Conservation (phyloP, 2,888 invertebrate genomes). For the Zaprionus bogoriensis region DNA sequence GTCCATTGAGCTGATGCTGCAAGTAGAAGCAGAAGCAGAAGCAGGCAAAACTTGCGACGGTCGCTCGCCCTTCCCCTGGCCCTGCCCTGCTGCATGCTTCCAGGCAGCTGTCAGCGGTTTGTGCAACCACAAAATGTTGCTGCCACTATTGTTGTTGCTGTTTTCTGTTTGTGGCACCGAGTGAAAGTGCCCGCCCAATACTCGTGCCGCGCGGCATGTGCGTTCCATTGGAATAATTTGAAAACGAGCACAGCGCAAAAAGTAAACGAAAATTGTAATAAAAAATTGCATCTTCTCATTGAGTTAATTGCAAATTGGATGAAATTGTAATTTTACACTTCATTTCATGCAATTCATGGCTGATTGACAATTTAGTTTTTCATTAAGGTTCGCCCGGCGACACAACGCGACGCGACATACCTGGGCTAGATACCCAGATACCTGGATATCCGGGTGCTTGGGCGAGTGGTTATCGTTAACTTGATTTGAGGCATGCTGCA, state of each 20-base stretch:
- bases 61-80: neutral
- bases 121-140: conserved; percentile 51
- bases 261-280: conserved; percentile 9
- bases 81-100: neutral
- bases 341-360: conserved; percentile 81
- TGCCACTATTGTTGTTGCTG: neutral
- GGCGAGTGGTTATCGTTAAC: too few species aligned
- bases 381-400: conserved; percentile 67
- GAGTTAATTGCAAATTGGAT: conserved; percentile 82
- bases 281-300: conserved; percentile 69
- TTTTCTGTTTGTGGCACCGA: conserved; percentile 25
- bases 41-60: neutral
- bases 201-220: conserved; percentile 49
- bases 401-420: neutral
- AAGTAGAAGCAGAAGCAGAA: too few species aligned
- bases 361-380: conserved; percentile 82
- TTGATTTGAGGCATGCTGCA: too few species aligned
- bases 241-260: conserved; percentile 58
- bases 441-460: neutral
- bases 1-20: conserved; percentile 3
- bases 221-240: conserved; percentile 76
- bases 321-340: conserved; percentile 83
- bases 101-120: conserved; percentile 44
- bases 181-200: conserved; percentile 53
- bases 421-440: neutral